These are phyloP conservation scores for Phylloscopus trochiloides DNA, from an alignment of 2,113 vertebrate species.

Conservation along the genomic window DNA sequence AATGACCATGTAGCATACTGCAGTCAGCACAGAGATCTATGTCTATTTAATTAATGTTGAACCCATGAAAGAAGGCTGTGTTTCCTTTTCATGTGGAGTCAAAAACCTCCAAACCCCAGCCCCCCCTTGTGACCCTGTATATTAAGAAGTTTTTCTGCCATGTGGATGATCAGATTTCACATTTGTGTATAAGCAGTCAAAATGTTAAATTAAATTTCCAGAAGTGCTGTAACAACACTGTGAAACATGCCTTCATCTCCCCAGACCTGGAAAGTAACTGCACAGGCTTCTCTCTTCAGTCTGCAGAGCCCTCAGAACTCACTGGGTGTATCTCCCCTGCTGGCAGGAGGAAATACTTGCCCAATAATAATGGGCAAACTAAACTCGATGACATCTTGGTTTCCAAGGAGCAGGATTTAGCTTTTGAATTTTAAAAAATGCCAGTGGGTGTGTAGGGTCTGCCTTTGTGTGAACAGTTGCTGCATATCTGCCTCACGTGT, in stretches of 20 bases:
- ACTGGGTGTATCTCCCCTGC: fast-evolving
- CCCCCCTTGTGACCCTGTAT: not conserved
- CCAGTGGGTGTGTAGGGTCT: not conserved
- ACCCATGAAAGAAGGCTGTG: not conserved
- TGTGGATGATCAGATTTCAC: not conserved
- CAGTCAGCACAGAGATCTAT: not conserved
- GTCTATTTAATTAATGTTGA: not conserved
- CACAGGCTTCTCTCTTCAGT: not conserved
- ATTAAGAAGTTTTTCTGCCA: not conserved
- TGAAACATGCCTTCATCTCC: not conserved
- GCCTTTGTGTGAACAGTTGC: not conserved
- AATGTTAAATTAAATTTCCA: not conserved
- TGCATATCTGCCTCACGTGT: not conserved
- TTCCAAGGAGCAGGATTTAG: not conserved
- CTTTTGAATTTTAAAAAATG: not conserved
- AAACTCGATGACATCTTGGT: not conserved
- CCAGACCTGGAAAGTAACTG: not conserved
- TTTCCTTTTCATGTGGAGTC: not conserved
- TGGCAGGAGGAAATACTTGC: not conserved
- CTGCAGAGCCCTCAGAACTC: not conserved
- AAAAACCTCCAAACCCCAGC: fast-evolving
- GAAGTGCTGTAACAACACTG: not conserved
- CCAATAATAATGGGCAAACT: not conserved
- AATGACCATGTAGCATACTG: not conserved
- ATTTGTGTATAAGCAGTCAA: not conserved